phyloP scores from a whole-genome alignment of 2,797 vertebrate genomes.

The Chloroceryle inda region DNA sequence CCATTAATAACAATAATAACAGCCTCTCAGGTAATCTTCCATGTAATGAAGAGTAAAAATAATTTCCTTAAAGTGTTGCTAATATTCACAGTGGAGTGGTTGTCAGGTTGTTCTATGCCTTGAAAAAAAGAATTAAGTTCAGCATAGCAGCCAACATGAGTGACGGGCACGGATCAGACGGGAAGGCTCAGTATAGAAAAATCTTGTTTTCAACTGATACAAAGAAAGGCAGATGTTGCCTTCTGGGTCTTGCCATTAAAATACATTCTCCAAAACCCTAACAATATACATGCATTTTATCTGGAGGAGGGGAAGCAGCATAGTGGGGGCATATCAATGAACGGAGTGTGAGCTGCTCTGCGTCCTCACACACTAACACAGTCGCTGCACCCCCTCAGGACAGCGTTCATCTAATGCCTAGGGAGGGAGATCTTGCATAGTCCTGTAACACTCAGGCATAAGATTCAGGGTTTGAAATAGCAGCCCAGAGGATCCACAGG shows the following conservation, averaged over 20 bases:
- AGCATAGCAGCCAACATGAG: neutral
- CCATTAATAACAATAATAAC: neutral
- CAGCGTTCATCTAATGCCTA: neutral
- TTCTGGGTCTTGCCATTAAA: neutral
- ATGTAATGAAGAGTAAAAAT: neutral
- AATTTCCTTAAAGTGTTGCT: neutral
- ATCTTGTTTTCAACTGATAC: neutral
- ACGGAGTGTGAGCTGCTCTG: rapidly evolving
- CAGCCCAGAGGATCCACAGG: neutral
- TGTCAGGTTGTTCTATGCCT: neutral
- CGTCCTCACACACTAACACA: rapidly evolving
- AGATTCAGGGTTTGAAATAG: neutral
- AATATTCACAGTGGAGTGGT: neutral
- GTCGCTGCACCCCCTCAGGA: neutral
- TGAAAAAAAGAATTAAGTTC: neutral
- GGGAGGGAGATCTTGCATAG: no score
- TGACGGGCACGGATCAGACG: rapidly evolving
- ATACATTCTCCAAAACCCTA: neutral
- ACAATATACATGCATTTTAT: rapidly evolving
- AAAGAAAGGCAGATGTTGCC: neutral
- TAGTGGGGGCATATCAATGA: no score
- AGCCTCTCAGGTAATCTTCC: neutral
- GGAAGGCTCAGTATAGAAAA: neutral
- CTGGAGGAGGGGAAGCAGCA: neutral
- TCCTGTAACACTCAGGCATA: neutral